A percentile compares a stretch with the other conserved stretches of the same genome.
phyloP scores from a whole-genome alignment of 1,140 invertebrate species.

The Saccostrea cuccullata region DNA sequence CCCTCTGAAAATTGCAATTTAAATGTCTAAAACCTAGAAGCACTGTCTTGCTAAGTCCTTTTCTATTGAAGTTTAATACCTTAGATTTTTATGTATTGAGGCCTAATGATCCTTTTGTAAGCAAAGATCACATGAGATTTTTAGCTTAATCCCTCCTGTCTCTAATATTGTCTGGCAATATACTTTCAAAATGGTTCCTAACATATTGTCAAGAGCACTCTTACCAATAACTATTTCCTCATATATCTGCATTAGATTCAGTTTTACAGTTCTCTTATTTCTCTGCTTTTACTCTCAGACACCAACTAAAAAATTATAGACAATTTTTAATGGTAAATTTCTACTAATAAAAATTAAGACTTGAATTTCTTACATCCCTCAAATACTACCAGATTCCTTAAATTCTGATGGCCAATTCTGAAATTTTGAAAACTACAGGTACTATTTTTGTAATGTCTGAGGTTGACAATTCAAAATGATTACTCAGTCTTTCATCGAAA shows the following conservation, averaged over 20 bases:
- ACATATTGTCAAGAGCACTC: not conserved
- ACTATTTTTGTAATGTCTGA: too few relatives aligned
- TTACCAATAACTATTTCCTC: not conserved
- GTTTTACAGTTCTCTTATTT: too few relatives aligned
- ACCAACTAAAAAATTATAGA: too few relatives aligned
- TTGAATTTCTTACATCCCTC: too few relatives aligned
- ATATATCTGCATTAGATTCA: not conserved
- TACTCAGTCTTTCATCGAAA: too few relatives aligned
- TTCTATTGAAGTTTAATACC: conserved; percentile 32
- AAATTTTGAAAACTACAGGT: too few relatives aligned
- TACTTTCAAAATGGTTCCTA: not conserved
- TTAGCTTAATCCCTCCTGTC: not conserved
- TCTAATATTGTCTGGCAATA: conserved; percentile 11
- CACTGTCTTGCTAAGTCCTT: conserved; percentile 20
- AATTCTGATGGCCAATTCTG: too few relatives aligned
- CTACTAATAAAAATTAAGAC: too few relatives aligned
- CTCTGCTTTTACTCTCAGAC: too few relatives aligned
- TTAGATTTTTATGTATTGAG: conserved; percentile 6
- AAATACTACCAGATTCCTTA: too few relatives aligned
- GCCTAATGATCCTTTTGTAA: conserved; percentile 16
- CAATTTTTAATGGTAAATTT: too few relatives aligned
- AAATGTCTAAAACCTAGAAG: conserved; percentile 9
- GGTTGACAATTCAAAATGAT: too few relatives aligned
- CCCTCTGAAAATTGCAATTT: conserved; percentile 25
- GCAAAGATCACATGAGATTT: conserved; percentile 16